Conservation (phyloP, 2,113 vertebrate species). For the Pithys albifrons region DNA sequence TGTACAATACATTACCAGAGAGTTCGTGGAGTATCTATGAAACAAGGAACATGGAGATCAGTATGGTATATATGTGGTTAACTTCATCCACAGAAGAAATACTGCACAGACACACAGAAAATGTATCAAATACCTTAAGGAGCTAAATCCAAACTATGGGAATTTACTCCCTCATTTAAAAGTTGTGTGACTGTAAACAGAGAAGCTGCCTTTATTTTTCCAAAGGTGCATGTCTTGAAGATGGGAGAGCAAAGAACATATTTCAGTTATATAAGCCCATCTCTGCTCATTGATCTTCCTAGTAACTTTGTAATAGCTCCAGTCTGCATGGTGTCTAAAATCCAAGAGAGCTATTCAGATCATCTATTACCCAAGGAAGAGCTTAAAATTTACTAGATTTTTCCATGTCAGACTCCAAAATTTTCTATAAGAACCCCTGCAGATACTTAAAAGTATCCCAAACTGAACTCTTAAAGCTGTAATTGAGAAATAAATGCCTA, state of each 20-base stretch:
- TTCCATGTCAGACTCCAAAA: rapidly evolving
- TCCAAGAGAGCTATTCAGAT: neutral
- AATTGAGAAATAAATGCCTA: neutral
- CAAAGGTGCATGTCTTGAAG: neutral
- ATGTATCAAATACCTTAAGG: neutral
- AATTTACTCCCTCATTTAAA: neutral
- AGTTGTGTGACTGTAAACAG: neutral
- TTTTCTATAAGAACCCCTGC: neutral
- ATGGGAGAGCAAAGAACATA: neutral
- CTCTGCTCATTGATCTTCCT: neutral
- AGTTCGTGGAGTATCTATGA: neutral
- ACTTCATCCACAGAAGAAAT: neutral
- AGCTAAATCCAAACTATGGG: neutral
- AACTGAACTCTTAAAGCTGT: neutral
- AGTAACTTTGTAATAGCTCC: neutral
- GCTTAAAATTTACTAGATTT: neutral
- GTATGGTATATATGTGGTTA: neutral
- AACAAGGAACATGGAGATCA: neutral
- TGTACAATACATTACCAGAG: neutral
- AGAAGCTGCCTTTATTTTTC: neutral
- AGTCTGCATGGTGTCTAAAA: neutral
- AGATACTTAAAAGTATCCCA: neutral
- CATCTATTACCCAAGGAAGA: neutral
- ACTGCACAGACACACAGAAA: neutral
- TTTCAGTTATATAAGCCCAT: neutral